Evolutionary conservation across 2,113 vertebrate species (phyloP).

Genomic region (Lagopus leucura): DNA sequence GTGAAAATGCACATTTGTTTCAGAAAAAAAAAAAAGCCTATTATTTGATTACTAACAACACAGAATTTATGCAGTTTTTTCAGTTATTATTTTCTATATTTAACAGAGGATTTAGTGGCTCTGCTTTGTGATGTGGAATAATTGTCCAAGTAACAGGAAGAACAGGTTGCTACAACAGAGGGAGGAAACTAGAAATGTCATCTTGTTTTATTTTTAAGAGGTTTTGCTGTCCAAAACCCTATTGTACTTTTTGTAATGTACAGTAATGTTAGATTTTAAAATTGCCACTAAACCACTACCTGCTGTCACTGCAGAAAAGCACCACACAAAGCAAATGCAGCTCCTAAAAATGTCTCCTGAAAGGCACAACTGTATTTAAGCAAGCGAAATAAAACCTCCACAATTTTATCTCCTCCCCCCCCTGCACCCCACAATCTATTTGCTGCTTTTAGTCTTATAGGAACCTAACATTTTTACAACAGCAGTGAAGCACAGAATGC

Average conservation of each 20-base stretch:
- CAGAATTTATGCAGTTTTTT: not conserved
- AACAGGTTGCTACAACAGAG: not conserved
- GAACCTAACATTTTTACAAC: not conserved
- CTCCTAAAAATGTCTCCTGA: constrained; percentile 9
- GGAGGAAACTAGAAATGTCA: not conserved
- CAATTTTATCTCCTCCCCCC: not conserved
- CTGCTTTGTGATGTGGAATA: not conserved
- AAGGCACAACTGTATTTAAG: constrained; percentile 15
- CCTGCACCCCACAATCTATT: not conserved
- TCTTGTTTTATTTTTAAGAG: not conserved
- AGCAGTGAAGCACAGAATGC: not conserved
- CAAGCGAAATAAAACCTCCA: not conserved
- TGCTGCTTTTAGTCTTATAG: constrained; percentile 8
- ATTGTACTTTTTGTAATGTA: constrained; percentile 6
- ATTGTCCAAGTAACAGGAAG: not conserved
- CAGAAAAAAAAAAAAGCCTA: not conserved
- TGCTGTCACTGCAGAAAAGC: constrained; percentile 35
- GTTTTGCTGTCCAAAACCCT: not conserved
- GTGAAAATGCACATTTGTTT: not conserved
- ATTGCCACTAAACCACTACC: not conserved
- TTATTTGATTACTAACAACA: not conserved
- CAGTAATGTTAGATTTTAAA: constrained; percentile 28
- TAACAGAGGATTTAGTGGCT: not conserved
- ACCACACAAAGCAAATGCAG: not conserved
- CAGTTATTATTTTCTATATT: not conserved